phyloP scores from a whole-genome alignment of 2,113 vertebrate species.

The Pseudolaguvia tuberculata region DNA sequence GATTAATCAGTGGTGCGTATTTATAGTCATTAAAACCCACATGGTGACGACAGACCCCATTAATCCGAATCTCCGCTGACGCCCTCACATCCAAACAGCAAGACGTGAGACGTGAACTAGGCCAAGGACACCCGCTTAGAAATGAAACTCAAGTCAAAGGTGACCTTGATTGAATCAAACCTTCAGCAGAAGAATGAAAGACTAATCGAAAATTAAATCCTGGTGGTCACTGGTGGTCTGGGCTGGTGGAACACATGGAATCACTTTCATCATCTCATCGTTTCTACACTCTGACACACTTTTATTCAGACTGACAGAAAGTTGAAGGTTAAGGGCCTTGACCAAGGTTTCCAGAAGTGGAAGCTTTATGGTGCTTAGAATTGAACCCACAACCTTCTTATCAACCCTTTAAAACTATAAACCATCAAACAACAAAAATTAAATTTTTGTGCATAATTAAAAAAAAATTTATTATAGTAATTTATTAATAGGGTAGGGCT shows the following conservation, averaged over 20 bases:
- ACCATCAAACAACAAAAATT: too few relatives aligned
- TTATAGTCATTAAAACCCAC: conserved; percentile 58
- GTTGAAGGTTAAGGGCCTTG: background rate
- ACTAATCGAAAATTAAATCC: conserved; percentile 61
- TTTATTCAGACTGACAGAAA: background rate
- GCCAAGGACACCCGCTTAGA: conserved; percentile 69
- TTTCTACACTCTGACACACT: too few relatives aligned
- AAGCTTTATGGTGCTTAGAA: too few relatives aligned
- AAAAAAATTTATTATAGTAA: too few relatives aligned
- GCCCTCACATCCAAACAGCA: conserved; percentile 61
- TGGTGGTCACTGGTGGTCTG: conserved; percentile 42
- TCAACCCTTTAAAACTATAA: too few relatives aligned
- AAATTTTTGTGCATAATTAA: too few relatives aligned
- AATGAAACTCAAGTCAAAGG: conserved; percentile 58
- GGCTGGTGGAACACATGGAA: background rate
- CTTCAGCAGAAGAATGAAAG: conserved; percentile 25
- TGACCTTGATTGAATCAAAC: conserved; percentile 55
- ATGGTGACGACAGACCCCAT: conserved; percentile 59
- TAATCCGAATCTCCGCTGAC: conserved; percentile 67
- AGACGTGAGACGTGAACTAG: conserved; percentile 69
- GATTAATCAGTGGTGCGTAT: conserved; percentile 56
- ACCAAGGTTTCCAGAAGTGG: background rate
- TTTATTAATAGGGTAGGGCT: too few relatives aligned
- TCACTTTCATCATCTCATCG: background rate
- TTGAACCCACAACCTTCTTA: too few relatives aligned